A percentile compares a stretch with the other conserved stretches of the same genome.
These are phyloP conservation scores for Leptopilina clavipes DNA, from an alignment of 1,140 invertebrate species.

Conservation along the genomic window DNA sequence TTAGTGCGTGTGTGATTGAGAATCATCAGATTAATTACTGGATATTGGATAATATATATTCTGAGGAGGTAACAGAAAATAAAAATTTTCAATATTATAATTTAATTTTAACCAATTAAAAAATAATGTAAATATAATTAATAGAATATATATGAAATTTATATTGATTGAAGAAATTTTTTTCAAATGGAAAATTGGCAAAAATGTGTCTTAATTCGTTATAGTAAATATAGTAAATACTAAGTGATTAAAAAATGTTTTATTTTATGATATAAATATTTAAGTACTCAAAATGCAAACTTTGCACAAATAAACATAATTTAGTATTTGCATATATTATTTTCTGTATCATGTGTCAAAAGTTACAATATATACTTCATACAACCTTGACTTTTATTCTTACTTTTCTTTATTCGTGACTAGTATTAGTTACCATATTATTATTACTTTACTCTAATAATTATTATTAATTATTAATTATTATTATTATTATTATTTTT, in stretches of 20 bases:
- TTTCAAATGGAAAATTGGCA: background rate
- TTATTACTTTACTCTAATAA: too few species aligned
- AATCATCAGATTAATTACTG: background rate
- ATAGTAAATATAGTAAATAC: too few species aligned
- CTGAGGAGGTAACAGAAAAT: background rate
- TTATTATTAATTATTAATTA: too few species aligned
- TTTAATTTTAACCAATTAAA: background rate
- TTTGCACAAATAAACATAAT: background rate
- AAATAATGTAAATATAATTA: too few species aligned
- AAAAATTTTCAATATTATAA: background rate
- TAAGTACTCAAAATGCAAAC: too few species aligned
- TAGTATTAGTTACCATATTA: too few species aligned
- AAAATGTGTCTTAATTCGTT: too few species aligned
- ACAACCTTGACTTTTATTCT: too few species aligned
- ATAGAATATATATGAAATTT: background rate
- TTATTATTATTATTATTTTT: too few species aligned
- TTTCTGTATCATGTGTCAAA: background rate
- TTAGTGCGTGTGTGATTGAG: background rate
- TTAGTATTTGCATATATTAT: conserved; percentile 4
- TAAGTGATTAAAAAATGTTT: too few species aligned
- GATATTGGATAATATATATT: background rate
- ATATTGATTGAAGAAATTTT: background rate
- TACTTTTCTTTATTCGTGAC: too few species aligned
- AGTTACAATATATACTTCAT: background rate
- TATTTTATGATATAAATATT: too few species aligned